A percentile compares a stretch with the other conserved stretches of the same genome.
Evolutionary conservation across 2,113 vertebrate genomes (phyloP).

Genomic region (Cyanoramphus novaezelandiae): DNA sequence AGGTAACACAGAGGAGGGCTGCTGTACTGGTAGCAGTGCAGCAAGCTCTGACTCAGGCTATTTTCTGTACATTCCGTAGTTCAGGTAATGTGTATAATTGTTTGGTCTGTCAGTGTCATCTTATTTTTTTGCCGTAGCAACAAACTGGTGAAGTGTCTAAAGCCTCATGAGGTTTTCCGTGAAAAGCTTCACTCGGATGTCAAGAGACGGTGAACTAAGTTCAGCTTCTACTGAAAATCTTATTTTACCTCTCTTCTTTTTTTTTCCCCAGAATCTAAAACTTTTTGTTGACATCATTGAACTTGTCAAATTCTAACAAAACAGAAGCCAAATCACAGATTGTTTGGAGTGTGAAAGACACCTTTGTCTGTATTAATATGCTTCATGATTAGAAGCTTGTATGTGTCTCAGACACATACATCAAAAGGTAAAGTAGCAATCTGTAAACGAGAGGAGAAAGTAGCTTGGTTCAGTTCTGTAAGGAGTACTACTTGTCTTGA

Average conservation of each 20-base stretch:
- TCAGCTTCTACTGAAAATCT: background rate
- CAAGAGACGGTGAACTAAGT: background rate
- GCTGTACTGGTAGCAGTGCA: background rate
- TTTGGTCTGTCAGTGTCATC: background rate
- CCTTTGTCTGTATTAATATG: background rate
- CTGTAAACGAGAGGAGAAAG: background rate
- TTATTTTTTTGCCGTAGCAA: background rate
- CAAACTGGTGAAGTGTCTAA: background rate
- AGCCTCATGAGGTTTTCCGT: background rate
- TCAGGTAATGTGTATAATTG: background rate
- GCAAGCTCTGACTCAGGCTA: background rate
- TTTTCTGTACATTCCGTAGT: background rate
- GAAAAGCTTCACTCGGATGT: background rate
- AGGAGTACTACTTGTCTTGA: background rate
- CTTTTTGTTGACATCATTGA: background rate
- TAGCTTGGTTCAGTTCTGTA: background rate
- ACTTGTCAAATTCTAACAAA: slow-evolving; percentile 17
- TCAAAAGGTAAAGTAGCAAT: background rate
- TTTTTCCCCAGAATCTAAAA: background rate
- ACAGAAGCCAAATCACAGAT: background rate
- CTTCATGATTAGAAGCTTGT: background rate
- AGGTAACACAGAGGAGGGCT: background rate
- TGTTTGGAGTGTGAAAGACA: background rate
- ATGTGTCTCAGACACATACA: background rate
- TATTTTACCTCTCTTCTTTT: background rate